A percentile compares a stretch with the other conserved stretches of the same genome.
phyloP scores from a whole-genome alignment of 2,888 invertebrate species.

The Erannis defoliaria region DNA sequence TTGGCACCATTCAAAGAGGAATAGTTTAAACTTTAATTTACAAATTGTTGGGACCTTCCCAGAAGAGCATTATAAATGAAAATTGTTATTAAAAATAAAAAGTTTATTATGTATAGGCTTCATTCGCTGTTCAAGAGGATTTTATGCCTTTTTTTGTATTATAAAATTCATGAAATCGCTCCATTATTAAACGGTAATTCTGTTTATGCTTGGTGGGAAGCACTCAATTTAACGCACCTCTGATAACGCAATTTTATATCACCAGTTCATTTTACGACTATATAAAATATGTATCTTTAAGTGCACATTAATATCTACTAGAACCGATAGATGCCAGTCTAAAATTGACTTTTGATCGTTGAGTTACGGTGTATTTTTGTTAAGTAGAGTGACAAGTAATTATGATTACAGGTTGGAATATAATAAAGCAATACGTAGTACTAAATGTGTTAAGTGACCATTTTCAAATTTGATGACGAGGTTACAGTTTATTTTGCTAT shows the following conservation, averaged over 20 bases:
- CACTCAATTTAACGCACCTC: constrained; percentile 68
- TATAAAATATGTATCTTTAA: constrained; percentile 56
- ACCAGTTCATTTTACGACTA: constrained; percentile 66
- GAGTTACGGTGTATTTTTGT: constrained; percentile 6
- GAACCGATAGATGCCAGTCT: neutral
- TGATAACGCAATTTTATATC: constrained; percentile 70
- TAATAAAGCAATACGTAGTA: constrained; percentile 8
- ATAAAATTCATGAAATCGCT: constrained; percentile 55
- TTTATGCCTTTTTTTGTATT: constrained; percentile 41
- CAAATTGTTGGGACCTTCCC: neutral
- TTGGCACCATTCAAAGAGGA: neutral
- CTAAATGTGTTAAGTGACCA: constrained; percentile 8
- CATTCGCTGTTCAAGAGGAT: constrained; percentile 14
- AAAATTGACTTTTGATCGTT: neutral
- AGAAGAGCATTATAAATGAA: neutral
- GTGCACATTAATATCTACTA: constrained; percentile 28
- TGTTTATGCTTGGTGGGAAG: constrained; percentile 58
- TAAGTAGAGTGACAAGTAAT: neutral
- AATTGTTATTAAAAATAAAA: constrained; percentile 26
- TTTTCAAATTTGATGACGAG: neutral
- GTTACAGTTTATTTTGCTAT: neutral
- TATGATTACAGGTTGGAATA: constrained; percentile 13
- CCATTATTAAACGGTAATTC: constrained; percentile 58
- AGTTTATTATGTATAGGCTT: constrained; percentile 15
- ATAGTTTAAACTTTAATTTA: neutral